Evolutionary conservation across 1,140 invertebrate species (phyloP).

Genomic region (Drosophila bifasciata): DNA sequence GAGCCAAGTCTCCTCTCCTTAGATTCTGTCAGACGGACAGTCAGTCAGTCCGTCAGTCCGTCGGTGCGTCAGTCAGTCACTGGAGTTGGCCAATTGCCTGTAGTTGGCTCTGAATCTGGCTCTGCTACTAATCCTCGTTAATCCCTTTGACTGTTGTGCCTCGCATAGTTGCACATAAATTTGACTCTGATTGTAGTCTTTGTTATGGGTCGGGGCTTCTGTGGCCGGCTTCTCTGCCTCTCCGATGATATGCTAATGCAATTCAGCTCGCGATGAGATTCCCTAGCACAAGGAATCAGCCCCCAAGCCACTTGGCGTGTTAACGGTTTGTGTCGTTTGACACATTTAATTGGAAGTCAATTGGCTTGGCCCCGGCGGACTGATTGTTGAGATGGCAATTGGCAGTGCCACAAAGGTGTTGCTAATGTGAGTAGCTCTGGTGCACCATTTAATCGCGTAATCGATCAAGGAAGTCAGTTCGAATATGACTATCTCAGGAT

Average conservation of each 20-base stretch:
- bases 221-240: constrained; percentile 27
- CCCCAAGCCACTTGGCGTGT: constrained; percentile 1
- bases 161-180: constrained; percentile 60
- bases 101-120: constrained; percentile 14
- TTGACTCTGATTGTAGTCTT: constrained; percentile 49
- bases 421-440: constrained; percentile 23
- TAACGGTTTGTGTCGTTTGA: constrained; percentile 48
- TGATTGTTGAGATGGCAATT: constrained; percentile 53
- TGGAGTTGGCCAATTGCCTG: constrained; percentile 44
- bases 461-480: constrained; percentile 35
- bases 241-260: constrained; percentile 71
- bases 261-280: constrained; percentile 49
- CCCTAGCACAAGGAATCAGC: neutral
- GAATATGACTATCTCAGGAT: constrained; percentile 12
- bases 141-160: constrained; percentile 53
- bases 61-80: constrained; percentile 19
- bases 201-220: constrained; percentile 22
- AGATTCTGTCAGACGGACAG: constrained; percentile 28
- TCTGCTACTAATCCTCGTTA: constrained; percentile 70
- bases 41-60: constrained; percentile 10
- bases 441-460: constrained; percentile 45
- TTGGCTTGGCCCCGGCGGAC: constrained; percentile 50
- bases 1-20: constrained; percentile 15
- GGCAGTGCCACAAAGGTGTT: constrained; percentile 38
- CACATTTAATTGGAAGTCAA: constrained; percentile 79